These are phyloP conservation scores for Laodelphax striatellus DNA, from an alignment of 1,140 invertebrate species.

Conservation along the genomic window DNA sequence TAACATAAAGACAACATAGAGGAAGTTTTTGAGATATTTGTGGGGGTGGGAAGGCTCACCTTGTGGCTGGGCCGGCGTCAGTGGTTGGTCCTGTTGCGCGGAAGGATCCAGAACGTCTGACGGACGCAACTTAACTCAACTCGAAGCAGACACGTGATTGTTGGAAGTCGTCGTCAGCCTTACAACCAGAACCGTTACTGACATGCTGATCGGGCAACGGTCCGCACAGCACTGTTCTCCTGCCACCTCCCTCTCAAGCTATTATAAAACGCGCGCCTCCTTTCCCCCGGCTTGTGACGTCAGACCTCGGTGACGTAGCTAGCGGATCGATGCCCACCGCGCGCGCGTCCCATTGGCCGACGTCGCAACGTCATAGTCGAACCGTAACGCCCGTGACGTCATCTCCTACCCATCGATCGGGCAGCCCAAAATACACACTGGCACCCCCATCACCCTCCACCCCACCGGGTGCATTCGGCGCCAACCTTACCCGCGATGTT, in stretches of 20 bases:
- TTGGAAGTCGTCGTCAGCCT: neutral
- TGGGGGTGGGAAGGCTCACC: neutral
- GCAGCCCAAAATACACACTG: too few species aligned
- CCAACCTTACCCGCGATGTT: too few species aligned
- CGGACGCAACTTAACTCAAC: too few species aligned
- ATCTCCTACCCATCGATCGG: too few species aligned
- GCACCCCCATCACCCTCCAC: too few species aligned
- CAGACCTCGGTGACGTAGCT: neutral
- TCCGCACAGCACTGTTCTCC: conserved; percentile 1
- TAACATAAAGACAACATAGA: too few species aligned
- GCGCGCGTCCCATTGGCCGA: neutral
- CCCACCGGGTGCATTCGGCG: too few species aligned
- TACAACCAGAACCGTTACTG: neutral
- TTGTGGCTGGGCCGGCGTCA: neutral
- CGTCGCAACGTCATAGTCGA: neutral
- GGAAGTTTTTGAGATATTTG: too few species aligned
- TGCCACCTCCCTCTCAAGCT: neutral
- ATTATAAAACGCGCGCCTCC: neutral
- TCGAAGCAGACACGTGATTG: neutral
- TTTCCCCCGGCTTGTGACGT: neutral
- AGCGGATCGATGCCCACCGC: neutral
- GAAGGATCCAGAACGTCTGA: conserved; percentile 1
- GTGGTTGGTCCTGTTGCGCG: neutral
- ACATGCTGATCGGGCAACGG: conserved; percentile 2
- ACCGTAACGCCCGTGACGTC: too few species aligned